These are phyloP conservation scores for Fragum whitleyi DNA, from an alignment of 2,888 invertebrate genomes.

Conservation along the genomic window DNA sequence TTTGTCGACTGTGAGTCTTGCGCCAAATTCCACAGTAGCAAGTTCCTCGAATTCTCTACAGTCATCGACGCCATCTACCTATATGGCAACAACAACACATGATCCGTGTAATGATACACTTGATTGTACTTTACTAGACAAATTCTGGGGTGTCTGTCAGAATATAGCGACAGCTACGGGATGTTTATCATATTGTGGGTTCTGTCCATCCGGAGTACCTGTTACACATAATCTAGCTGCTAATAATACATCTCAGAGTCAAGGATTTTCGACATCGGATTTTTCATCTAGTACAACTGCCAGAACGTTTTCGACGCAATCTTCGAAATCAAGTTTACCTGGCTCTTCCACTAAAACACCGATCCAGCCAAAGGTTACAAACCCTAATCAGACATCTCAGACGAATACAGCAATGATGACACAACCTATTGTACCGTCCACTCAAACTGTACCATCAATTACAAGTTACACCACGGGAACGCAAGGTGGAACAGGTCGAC, in stretches of 20 bases:
- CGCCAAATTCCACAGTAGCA: neutral
- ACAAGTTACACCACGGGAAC: neutral
- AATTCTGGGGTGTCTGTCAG: conserved; percentile 41
- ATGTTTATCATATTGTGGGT: conserved; percentile 46
- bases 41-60: neutral
- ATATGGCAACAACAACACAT: conserved; percentile 15
- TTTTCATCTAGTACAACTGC: neutral
- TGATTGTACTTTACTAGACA: conserved; percentile 43
- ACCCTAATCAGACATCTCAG: neutral
- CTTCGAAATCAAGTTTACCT: neutral
- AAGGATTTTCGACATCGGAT: neutral
- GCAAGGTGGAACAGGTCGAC: neutral
- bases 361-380: neutral
- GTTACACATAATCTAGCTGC: neutral
- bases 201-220: conserved; percentile 20
- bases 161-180: conserved; percentile 35
- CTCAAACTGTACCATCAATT: neutral
- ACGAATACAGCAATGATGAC: neutral
- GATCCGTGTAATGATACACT: conserved; percentile 45
- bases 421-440: neutral
- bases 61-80: neutral
- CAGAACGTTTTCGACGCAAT: neutral
- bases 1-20: conserved; percentile 1
- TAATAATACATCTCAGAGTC: neutral
- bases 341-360: neutral